Conservation (phyloP, 2,888 invertebrate species). For the Mesoligia furuncula region DNA sequence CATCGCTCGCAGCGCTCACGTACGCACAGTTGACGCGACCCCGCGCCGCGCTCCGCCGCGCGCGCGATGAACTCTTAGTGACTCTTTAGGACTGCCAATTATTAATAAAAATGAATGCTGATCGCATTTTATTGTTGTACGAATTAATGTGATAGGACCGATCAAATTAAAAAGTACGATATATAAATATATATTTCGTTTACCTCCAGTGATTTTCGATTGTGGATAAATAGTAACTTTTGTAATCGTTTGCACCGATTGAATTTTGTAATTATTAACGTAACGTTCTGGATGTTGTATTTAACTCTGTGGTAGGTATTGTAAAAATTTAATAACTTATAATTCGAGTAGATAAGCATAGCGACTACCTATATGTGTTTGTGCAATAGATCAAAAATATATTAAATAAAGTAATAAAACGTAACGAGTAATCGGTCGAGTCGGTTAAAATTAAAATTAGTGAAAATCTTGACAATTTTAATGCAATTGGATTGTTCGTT, state of each 20-base stretch:
- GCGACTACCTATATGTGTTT: slow-evolving; percentile 84
- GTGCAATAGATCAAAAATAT: slow-evolving; percentile 86
- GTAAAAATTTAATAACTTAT: slow-evolving; percentile 87
- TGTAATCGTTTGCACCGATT: slow-evolving; percentile 88
- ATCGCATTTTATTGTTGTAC: slow-evolving; percentile 84
- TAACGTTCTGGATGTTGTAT: slow-evolving; percentile 89
- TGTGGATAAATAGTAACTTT: slow-evolving; percentile 80
- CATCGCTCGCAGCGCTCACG: slow-evolving; percentile 28
- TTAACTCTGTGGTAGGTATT: slow-evolving; percentile 87
- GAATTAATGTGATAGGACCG: slow-evolving; percentile 85
- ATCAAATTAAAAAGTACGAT: slow-evolving; percentile 78
- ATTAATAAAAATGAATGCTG: slow-evolving; percentile 81
- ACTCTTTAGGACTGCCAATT: slow-evolving; percentile 86
- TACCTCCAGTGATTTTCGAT: slow-evolving; percentile 77
- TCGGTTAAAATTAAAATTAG: slow-evolving; percentile 75
- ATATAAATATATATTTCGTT: slow-evolving; percentile 80
- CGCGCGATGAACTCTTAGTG: slow-evolving; percentile 68
- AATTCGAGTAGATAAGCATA: slow-evolving; percentile 87
- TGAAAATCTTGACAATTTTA: slow-evolving; percentile 79
- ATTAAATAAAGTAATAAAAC: slow-evolving; percentile 75
- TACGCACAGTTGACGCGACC: slow-evolving; percentile 42
- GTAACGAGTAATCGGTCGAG: slow-evolving; percentile 74
- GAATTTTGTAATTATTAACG: slow-evolving; percentile 89
- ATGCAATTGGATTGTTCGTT: slow-evolving; percentile 82
- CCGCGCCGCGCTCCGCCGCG: slow-evolving; percentile 37